Evolutionary conservation across 2,797 vertebrate genomes (phyloP).

Genomic region (Alosa sapidissima): DNA sequence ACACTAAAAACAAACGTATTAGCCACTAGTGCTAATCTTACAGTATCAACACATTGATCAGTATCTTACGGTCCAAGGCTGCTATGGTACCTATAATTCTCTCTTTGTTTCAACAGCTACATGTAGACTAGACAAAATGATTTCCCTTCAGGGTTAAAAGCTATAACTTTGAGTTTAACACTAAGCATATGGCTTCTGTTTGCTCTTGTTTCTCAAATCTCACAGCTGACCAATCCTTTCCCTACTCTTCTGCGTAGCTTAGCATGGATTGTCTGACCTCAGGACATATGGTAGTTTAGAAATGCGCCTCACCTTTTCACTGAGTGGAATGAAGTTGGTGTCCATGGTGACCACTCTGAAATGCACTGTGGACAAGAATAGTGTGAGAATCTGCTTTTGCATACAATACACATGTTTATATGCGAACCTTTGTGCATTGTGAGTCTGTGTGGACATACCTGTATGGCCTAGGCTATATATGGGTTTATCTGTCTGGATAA

Average conservation of each 20-base stretch:
- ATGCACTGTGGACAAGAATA: constrained; percentile 67
- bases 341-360: constrained; percentile 81
- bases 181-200: neutral
- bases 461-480: neutral
- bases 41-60: no score
- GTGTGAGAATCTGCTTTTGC: neutral
- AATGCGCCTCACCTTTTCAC: constrained; percentile 56
- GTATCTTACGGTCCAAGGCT: no score
- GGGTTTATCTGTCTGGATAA: constrained; percentile 4
- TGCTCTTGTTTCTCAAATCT: neutral
- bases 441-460: neutral
- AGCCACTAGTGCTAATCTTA: no score
- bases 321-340: constrained; percentile 67
- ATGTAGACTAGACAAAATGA: no score
- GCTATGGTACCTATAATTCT: no score
- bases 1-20: no score
- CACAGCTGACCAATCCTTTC: no score
- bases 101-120: no score
- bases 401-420: no score
- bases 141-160: no score
- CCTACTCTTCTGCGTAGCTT: neutral
- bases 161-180: no score
- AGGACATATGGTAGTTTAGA: neutral
- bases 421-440: no score
- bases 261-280: neutral